These are phyloP conservation scores for Lineus longissimus DNA, from an alignment of 1,140 invertebrate species.

Conservation along the genomic window DNA sequence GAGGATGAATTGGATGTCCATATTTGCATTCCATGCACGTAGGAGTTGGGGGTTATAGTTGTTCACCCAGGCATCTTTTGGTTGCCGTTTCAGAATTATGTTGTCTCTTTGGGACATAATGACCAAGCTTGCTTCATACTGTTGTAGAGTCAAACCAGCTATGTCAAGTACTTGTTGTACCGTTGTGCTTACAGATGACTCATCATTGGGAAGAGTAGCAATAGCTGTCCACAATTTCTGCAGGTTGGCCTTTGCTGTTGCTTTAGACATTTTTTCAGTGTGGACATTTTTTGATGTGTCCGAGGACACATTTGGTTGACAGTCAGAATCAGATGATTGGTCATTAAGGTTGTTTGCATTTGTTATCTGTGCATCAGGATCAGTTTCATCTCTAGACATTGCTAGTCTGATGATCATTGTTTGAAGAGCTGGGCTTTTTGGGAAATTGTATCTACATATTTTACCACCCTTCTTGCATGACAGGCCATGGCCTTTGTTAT, in stretches of 20 bases:
- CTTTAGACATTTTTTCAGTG: not conserved
- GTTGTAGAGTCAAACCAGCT: too few species aligned
- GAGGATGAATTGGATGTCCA: conserved; percentile 19
- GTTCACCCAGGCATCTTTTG: conserved; percentile 13
- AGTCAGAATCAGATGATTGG: too few species aligned
- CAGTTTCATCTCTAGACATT: not conserved
- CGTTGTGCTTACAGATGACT: not conserved
- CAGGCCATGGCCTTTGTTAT: not conserved
- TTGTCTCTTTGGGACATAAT: not conserved
- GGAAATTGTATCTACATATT: conserved; percentile 3
- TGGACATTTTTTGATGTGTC: not conserved
- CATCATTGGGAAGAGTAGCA: not conserved
- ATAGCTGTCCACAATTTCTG: conserved; percentile 6
- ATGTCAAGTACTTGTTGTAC: not conserved
- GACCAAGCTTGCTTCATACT: too few species aligned
- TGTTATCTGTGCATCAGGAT: too few species aligned
- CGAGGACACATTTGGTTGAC: not conserved
- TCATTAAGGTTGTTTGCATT: not conserved
- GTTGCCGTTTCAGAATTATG: conserved; percentile 9
- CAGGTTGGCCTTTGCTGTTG: conserved; percentile 7
- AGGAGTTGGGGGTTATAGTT: conserved; percentile 11
- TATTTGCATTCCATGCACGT: conserved; percentile 19
- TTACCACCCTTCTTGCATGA: conserved; percentile 6
- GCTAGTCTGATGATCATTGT: not conserved
- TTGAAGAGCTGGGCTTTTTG: not conserved